A percentile compares a stretch with the other conserved stretches of the same genome.
Conservation (phyloP, 1,140 invertebrate genomes). For the Halotydeus destructor region DNA sequence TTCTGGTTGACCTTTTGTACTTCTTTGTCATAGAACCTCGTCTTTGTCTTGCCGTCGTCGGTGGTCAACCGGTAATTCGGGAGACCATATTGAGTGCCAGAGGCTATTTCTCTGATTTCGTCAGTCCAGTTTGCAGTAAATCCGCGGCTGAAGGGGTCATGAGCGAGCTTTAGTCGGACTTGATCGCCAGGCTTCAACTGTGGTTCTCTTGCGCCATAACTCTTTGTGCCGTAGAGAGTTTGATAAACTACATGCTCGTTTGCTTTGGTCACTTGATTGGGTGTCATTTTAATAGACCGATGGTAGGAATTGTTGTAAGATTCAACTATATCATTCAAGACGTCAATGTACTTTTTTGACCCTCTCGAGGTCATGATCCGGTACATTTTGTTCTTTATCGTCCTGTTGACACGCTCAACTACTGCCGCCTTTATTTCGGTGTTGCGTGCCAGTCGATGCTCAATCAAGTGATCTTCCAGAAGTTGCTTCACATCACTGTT, state of each 20-base stretch:
- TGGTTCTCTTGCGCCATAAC: neutral
- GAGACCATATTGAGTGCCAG: no score
- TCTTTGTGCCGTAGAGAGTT: neutral
- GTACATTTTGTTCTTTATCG: conserved; percentile 27
- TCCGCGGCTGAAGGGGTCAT: neutral
- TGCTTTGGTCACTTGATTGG: conserved; percentile 22
- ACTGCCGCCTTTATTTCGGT: conserved; percentile 25
- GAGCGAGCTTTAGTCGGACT: neutral
- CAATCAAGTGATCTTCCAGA: conserved; percentile 22
- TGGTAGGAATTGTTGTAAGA: conserved; percentile 27
- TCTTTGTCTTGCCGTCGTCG: neutral
- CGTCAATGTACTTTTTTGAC: conserved; percentile 24
- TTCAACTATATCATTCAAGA: conserved; percentile 22
- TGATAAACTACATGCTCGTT: conserved; percentile 10
- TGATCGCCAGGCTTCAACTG: neutral
- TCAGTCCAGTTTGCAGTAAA: conserved; percentile 1
- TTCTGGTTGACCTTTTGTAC: neutral
- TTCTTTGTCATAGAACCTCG: neutral
- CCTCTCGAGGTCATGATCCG: conserved; percentile 25
- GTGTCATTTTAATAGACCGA: conserved; percentile 25
- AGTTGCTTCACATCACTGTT: conserved; percentile 18
- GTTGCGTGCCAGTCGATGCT: conserved; percentile 25
- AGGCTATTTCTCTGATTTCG: neutral
- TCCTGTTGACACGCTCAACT: conserved; percentile 28
- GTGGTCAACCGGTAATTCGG: no score